Conservation (phyloP, 2,113 vertebrate species). For the Colaptes auratus region DNA sequence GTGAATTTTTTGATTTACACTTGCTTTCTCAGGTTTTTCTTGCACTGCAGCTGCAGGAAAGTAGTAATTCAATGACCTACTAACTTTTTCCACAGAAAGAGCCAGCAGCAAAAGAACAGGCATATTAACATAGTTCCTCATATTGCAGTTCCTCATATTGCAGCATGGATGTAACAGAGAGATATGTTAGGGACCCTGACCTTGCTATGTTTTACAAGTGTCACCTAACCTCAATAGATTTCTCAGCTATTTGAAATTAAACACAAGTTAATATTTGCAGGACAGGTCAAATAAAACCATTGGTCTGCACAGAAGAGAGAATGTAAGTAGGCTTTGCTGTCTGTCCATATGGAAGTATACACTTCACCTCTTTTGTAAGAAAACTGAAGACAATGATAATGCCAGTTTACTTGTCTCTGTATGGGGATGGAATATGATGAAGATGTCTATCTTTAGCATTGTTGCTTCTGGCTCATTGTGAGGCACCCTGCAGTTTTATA, state of each 20-base stretch:
- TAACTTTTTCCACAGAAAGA: conserved; percentile 28
- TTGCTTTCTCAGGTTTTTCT: neutral
- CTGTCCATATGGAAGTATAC: neutral
- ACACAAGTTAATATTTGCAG: neutral
- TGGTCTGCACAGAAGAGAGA: neutral
- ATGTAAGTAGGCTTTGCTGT: neutral
- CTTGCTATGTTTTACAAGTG: neutral
- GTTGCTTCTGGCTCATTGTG: neutral
- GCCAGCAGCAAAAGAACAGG: neutral
- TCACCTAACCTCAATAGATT: neutral
- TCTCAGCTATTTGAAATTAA: neutral
- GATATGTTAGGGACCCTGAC: neutral
- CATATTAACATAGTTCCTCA: neutral
- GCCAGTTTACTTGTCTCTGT: neutral
- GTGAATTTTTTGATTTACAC: neutral
- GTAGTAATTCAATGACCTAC: neutral
- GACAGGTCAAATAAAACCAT: neutral
- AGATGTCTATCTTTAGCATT: neutral
- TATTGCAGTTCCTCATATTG: neutral
- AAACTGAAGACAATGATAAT: neutral
- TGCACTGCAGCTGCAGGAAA: neutral
- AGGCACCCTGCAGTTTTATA: neutral
- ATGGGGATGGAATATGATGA: neutral
- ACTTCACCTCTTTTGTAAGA: neutral
- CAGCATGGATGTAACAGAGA: neutral